phyloP scores from a whole-genome alignment of 2,888 invertebrate genomes.

The Synergus umbraculus region DNA sequence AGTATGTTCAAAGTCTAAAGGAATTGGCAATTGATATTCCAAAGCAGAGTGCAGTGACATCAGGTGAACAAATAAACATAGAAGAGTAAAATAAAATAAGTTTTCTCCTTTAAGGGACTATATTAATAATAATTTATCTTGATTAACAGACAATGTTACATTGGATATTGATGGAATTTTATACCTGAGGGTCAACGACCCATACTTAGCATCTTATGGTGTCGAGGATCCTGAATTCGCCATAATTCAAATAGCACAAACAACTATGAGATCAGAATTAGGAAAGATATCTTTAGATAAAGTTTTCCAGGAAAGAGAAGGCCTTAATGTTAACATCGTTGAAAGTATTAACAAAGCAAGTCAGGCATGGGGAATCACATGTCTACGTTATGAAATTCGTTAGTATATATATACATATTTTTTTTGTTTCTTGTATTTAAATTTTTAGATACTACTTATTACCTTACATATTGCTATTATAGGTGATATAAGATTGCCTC shows the following conservation, averaged over 20 bases:
- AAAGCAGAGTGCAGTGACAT: conserved; percentile 98
- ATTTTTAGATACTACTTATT: conserved; percentile 71
- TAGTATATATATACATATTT: conserved; percentile 75
- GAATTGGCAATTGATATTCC: conserved; percentile 99
- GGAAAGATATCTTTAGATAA: conserved; percentile 98
- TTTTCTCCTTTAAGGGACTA: not conserved
- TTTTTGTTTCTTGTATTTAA: conserved; percentile 16
- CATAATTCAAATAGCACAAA: conserved; percentile 98
- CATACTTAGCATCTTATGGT: conserved; percentile 97
- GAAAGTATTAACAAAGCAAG: conserved; percentile 98
- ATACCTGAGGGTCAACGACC: conserved; percentile 94
- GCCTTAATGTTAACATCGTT: conserved; percentile 95
- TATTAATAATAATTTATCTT: conserved; percentile 36
- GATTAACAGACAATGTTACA: conserved; percentile 92
- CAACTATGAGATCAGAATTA: conserved; percentile 99
- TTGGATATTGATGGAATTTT: conserved; percentile 97
- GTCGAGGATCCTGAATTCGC: conserved; percentile 99
- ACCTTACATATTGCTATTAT: conserved; percentile 87
- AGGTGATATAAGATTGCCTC: conserved; percentile 94
- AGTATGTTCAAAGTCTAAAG: conserved; percentile 98
- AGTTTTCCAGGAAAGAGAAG: conserved; percentile 97
- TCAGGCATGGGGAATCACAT: conserved; percentile 98
- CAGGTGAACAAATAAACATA: conserved; percentile 77
- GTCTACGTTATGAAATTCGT: conserved; percentile 96
- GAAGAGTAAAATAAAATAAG: not conserved